phyloP scores from a whole-genome alignment of 1,140 invertebrate genomes.

The Centruroides sculpturatus region DNA sequence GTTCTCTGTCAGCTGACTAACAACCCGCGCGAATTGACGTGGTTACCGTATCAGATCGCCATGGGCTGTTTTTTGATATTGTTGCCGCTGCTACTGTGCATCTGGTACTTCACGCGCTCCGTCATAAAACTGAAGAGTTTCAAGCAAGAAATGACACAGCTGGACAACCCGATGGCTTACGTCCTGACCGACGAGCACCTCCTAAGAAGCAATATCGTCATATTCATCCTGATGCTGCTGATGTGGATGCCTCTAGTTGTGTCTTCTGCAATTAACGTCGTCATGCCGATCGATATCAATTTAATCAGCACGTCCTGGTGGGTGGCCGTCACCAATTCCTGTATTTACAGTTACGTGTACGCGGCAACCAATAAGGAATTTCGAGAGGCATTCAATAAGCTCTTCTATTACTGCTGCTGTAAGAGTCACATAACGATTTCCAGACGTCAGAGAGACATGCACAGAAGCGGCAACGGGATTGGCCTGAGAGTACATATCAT shows the following conservation, averaged over 20 bases:
- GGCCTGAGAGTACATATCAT: conserved; percentile 56
- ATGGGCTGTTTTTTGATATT: conserved; percentile 18
- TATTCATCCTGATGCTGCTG: conserved; percentile 45
- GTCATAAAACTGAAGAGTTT: conserved; percentile 33
- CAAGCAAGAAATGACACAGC: conserved; percentile 4
- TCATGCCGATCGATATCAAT: conserved; percentile 29
- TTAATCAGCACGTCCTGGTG: conserved; percentile 48
- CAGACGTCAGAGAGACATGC: conserved; percentile 3
- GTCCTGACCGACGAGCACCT: conserved; percentile 37
- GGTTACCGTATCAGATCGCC: conserved; percentile 7
- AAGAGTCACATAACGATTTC: conserved; percentile 54
- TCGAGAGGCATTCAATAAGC: conserved; percentile 52
- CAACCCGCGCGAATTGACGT: conserved; percentile 11
- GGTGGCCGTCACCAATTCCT: conserved; percentile 50
- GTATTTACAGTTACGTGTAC: conserved; percentile 50
- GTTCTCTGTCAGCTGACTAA: conserved; percentile 19
- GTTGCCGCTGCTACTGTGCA: conserved; percentile 22
- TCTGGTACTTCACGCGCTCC: conserved; percentile 41
- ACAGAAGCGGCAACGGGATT: conserved; percentile 4
- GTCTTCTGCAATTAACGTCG: conserved; percentile 36
- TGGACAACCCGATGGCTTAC: conserved; percentile 6
- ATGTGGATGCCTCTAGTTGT: conserved; percentile 54
- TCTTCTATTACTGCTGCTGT: conserved; percentile 70
- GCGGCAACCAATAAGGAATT: conserved; percentile 48
- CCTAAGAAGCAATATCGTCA: conserved; percentile 45